Conservation (phyloP, 2,797 vertebrate species). For the Amphiprion clarkii region DNA sequence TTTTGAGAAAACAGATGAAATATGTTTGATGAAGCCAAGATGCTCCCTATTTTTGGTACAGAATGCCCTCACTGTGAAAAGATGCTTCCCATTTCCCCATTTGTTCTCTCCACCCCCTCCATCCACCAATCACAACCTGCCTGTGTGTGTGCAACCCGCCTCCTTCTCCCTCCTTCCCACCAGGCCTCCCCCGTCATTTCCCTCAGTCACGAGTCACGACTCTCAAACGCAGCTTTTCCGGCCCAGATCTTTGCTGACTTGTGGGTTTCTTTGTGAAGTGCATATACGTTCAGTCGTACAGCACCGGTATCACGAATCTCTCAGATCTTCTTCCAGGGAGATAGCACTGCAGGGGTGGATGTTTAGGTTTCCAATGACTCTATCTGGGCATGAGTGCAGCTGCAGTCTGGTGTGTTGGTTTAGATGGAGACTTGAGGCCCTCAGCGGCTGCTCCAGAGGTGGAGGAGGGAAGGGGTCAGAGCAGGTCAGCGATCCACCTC, state of each 20-base stretch:
- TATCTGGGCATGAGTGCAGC: conserved; percentile 47
- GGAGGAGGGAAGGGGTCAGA: conserved; percentile 30
- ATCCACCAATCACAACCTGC: conserved; percentile 79
- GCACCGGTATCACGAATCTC: conserved; percentile 18
- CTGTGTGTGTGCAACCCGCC: conserved; percentile 45
- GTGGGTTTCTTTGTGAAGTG: conserved; percentile 38
- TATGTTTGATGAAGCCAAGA: conserved; percentile 26
- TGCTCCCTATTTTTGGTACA: conserved; percentile 61
- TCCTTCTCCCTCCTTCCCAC: conserved; percentile 61
- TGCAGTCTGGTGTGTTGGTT: conserved; percentile 62
- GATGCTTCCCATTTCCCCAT: conserved; percentile 76
- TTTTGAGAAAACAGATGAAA: conserved; percentile 41
- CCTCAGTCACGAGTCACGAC: conserved; percentile 82
- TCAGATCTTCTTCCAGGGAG: conserved; percentile 16
- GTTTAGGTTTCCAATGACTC: conserved; percentile 23
- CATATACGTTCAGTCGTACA: conserved; percentile 4
- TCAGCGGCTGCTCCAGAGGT: conserved; percentile 55
- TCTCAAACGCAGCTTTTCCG: conserved; percentile 60
- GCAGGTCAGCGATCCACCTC: conserved; percentile 48
- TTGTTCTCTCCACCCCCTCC: conserved; percentile 80
- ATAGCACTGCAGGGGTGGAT: conserved; percentile 17
- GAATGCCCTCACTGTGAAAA: conserved; percentile 55
- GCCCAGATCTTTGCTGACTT: conserved; percentile 68
- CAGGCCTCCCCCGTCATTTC: conserved; percentile 63
- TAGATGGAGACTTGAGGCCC: conserved; percentile 60